Evolutionary conservation across 2,888 invertebrate species (phyloP), one percentile per base, ranked within the genome.

Genomic region (Eupithecia exiguata): DNA sequence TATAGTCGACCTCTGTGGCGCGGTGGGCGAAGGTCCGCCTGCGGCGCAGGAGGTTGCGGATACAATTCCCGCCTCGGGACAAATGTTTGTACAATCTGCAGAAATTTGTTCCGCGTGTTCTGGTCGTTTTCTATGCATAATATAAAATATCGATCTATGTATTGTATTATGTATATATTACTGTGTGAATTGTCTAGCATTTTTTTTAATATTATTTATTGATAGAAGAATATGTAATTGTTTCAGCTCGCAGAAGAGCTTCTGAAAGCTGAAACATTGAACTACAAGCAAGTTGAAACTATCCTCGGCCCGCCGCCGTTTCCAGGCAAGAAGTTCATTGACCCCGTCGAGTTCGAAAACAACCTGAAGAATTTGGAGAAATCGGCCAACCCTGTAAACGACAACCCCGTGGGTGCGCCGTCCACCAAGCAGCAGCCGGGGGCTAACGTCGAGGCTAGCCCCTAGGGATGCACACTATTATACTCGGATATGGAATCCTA

Each of bases 281-380:
- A 97, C 85, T 98, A 98, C 87, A 97, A 98, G 76, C 98, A 99
- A 83, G 97, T 99, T 4, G 97, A 97, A 84, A 90, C 93, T 12
- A 94, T 99, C 68, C 96, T 99, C 78, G 99, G 99, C 0, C 97
- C 98, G 1, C 99, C 99, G 0, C 97, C 97, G 0, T 96, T 95
- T 86, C 96, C 96, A 0, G 95, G 96, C 72, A 97, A 97, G 84
- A 95, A 96, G 72, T 93, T 97, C 72, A 95, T 98, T 61, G 98
- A 97, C 77, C 96, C 97, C 0, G 96, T 97, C 0, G 97, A 98
- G 82, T 98, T 98, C 86, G 98, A 98, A 82, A 91, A 91, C 65
- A 92, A 89, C 25, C 82, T 96, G n/a, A 93, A 88, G 76, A 95
- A 91, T 66, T 76, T 94, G 85, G 91, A 93, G 75, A 83, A 86